Evolutionary conservation across 2,113 vertebrate genomes (phyloP), one percentile per base, ranked within the genome.

Genomic region (Grallaria varia): DNA sequence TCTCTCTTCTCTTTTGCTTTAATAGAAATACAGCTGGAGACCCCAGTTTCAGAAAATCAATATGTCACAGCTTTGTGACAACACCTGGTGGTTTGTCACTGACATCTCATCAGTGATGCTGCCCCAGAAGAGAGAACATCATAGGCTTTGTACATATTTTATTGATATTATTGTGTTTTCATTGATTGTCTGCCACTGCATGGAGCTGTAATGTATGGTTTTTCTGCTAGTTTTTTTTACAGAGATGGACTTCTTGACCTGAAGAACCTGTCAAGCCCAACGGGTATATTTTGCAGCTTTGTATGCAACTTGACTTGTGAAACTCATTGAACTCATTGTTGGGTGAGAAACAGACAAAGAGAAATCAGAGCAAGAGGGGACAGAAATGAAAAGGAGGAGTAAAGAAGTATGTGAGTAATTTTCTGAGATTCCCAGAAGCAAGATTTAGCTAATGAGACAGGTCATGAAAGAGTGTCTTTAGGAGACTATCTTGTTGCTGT

Each of bases 311-410:
- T n/a, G 14, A 53, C 16, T 49, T 3, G 3, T n/a, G 5, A 78
- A 37, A 44, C 45, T 42, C 1, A 2, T 31, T 1, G 1, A 89
- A 62, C 28, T 42, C 16, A 27, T 8, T 62, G 33, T 9, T 0
- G 0, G 4, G 30, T 50, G 6, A 80, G 68, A 89, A 77, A 45
- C 39, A 39, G 27, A 59, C 0, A 1, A 66, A 49, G 20, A 72
- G 31, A 44, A 78, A 60, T 31, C 25, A 40, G 16, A 1, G 0
- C 12, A 55, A 55, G 14, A 77, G 18, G 14, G 23, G 24, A 44
- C 8, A 68, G n/a, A 52, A 17, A 30, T 62, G 50, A 87, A 87
- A 90, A 80, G 16, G 55, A 73, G 14, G 22, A 30, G 21, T 72
- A 55, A 80, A 62, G 44, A 42, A 79, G 13, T 12, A 31, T 30